A percentile compares a stretch with the other conserved stretches of the same genome.
These are phyloP conservation scores for Himalopsyche japonica DNA, from an alignment of 2,888 invertebrate species.

Conservation along the genomic window DNA sequence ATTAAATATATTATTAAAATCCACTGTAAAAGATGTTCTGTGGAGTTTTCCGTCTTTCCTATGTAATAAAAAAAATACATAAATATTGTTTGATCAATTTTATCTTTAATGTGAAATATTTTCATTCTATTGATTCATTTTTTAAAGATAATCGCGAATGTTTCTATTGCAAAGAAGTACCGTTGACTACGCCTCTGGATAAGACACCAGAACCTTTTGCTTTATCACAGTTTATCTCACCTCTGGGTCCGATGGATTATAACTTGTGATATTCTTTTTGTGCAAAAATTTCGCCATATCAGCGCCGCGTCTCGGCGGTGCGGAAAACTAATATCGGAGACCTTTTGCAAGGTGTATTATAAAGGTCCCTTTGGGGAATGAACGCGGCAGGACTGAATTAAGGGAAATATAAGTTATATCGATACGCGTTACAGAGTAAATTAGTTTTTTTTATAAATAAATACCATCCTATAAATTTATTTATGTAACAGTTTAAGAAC, in stretches of 20 bases:
- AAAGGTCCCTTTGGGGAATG: neutral
- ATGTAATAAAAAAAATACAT: no score
- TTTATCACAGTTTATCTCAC: constrained; percentile 30
- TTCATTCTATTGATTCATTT: no score
- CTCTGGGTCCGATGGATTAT: constrained; percentile 22
- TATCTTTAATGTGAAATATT: no score
- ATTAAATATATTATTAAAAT: no score
- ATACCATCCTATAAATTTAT: no score
- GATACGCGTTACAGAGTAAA: no score
- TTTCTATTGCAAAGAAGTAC: neutral
- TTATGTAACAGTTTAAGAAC: no score
- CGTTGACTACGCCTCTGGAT: neutral
- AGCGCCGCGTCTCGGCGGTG: neutral
- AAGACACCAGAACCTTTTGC: neutral
- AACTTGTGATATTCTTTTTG: constrained; percentile 9
- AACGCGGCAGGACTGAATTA: neutral
- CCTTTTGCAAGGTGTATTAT: neutral
- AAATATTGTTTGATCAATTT: no score
- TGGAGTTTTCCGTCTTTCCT: no score
- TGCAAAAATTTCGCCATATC: neutral
- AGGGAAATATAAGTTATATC: neutral
- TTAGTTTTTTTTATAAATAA: no score
- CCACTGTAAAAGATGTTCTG: no score
- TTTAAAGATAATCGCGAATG: no score
- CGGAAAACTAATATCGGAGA: neutral